Evolutionary conservation across 2,113 vertebrate genomes (phyloP).

Genomic region (Hyaena hyaena): DNA sequence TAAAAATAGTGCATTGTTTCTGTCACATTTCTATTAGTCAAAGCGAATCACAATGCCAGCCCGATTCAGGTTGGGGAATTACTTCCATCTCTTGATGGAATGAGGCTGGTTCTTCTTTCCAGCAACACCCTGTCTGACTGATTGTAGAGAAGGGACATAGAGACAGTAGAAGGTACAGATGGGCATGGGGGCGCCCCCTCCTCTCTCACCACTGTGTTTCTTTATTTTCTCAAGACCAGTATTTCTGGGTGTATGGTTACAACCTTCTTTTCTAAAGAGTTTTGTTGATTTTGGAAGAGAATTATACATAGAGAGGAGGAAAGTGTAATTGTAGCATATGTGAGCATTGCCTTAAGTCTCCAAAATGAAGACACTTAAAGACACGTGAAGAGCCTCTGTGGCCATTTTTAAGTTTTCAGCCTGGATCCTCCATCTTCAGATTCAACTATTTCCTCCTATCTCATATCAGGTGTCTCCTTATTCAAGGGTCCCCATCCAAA

Average conservation of each 20-base stretch:
- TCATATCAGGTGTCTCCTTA: background rate
- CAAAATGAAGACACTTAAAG: background rate
- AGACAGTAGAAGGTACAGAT: background rate
- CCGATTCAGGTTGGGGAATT: background rate
- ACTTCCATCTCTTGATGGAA: background rate
- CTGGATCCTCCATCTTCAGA: background rate
- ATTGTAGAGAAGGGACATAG: accelerated
- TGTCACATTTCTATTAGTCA: background rate
- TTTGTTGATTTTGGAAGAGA: background rate
- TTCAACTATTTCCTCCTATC: background rate
- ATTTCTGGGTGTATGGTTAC: background rate
- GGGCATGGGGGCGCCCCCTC: accelerated
- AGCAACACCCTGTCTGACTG: too few relatives aligned
- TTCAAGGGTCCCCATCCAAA: background rate
- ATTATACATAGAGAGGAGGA: background rate
- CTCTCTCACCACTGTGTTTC: background rate
- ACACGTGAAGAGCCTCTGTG: background rate
- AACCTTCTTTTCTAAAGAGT: background rate
- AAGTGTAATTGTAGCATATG: background rate
- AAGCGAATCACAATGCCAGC: slow-evolving; percentile 1
- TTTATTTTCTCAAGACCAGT: background rate
- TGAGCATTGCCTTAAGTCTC: background rate
- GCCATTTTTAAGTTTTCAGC: background rate
- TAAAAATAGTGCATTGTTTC: background rate
- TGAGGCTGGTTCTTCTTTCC: background rate